Base-by-base conservation (phyloP, 2,113 vertebrate species). In the Xiphophorus maculatus region DNA sequence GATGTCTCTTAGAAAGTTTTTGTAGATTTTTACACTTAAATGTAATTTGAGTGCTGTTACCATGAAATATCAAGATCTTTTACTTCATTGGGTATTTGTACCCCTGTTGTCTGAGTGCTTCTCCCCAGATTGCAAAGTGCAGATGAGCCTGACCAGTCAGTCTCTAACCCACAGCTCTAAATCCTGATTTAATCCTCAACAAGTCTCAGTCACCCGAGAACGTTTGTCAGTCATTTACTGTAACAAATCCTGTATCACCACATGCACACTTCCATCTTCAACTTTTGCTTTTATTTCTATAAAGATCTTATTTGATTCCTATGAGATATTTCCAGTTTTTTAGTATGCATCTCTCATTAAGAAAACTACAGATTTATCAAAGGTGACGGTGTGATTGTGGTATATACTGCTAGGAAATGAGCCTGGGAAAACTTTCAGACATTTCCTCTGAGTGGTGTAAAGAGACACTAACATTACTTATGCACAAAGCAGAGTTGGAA, bases 151-250 rank as follows among this genome's bases (percentile, higher is more conserved):
- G 37, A 74, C 67, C 73, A 78, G 29, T 76, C 42, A 66, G 69
- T 68, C 81, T 83, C 85, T 76, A 87, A 84, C 87, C 77, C 84
- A 79, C 76, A 83, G 85, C 84, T 73, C 72, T 89, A 93, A 94
- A 92, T 91, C 92, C 84, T 87, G 85, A 89, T 91, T 93, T 88
- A 88, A 94, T 94, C 91, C 86, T 77, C 71, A 69, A 60, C 74
- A 77, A 66, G 74, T 83, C 82, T 81, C 63, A 63, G 82, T 91
- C 90, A 91, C 48, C 37, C 79, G 85, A 90, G 72, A 84, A 91
- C 86, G 89, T 92, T 89, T 89, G 84, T 90, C 89, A 84, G 64
- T 88, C 83, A 78, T 25, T 88, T 71, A n/a, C 15, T 58, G 69
- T 74, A 70, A 76, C 74, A 93, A 93, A 94, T 93, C 92, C 88